These are phyloP conservation scores for Pseudococcus viburni DNA, from an alignment of 2,888 invertebrate species.

Conservation along the genomic window DNA sequence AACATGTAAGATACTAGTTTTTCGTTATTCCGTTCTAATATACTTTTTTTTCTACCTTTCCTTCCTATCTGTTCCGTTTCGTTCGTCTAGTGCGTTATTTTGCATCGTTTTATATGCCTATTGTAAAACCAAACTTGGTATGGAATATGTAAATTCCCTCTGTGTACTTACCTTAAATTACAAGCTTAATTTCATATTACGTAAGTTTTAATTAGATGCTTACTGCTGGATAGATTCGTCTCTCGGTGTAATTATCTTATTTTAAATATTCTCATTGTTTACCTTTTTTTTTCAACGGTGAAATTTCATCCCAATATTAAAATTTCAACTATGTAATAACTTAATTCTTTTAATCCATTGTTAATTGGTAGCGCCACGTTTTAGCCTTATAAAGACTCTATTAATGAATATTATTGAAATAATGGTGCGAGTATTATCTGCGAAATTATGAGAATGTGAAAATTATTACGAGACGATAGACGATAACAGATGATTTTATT, in stretches of 20 bases:
- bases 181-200: background rate
- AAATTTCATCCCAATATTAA: conserved; percentile 11
- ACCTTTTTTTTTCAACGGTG: background rate
- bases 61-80: conserved; percentile 4
- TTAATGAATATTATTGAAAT: background rate
- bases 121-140: background rate
- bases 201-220: background rate
- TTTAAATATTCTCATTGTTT: conserved; percentile 12
- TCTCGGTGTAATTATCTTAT: background rate
- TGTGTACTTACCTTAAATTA: background rate
- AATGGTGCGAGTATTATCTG: background rate
- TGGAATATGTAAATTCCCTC: too few relatives aligned
- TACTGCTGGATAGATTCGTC: background rate
- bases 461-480: background rate
- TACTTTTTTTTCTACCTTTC: conserved; percentile 22
- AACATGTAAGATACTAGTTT: conserved; percentile 53
- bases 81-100: background rate
- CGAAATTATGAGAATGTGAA: background rate
- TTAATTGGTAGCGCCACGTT: conserved; percentile 4
- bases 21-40: conserved; percentile 39
- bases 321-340: background rate
- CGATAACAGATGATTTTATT: background rate
- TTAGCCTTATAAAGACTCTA: background rate
- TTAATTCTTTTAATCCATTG: background rate
- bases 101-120: background rate